Evolutionary conservation across 2,113 vertebrate genomes (phyloP).

Genomic region (Zosterops hypoxanthus): DNA sequence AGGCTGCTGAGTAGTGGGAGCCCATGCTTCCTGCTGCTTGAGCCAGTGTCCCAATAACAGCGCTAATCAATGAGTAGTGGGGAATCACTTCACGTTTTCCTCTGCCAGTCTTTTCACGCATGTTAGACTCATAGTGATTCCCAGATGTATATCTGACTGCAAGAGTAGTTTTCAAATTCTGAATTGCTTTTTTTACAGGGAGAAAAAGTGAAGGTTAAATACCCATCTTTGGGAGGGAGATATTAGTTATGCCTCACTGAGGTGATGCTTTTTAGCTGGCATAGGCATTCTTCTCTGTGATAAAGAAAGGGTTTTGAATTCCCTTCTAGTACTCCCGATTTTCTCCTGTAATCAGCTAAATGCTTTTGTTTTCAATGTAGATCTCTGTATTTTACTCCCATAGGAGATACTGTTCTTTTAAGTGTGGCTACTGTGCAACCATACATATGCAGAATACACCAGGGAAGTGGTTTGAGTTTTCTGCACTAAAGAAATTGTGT

Average conservation of each 20-base stretch:
- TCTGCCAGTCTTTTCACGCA: not conserved
- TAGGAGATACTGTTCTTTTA: not conserved
- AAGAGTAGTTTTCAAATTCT: not conserved
- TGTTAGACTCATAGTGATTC: not conserved
- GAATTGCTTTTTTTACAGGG: not conserved
- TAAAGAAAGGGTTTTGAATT: not conserved
- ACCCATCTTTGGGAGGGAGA: not conserved
- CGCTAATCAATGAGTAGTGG: not conserved
- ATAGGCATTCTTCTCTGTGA: not conserved
- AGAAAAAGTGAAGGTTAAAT: not conserved
- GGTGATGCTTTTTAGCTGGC: not conserved
- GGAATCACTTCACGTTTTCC: not conserved
- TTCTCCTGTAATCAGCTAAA: not conserved
- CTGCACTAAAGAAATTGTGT: not conserved
- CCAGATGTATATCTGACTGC: not conserved
- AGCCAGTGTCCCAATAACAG: not conserved
- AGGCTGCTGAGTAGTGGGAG: not conserved
- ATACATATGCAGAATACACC: fast-evolving
- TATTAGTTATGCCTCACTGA: not conserved
- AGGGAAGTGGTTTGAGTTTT: not conserved
- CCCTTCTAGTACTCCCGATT: not conserved
- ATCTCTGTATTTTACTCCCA: not conserved
- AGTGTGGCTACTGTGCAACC: not conserved
- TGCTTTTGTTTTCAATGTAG: not conserved
- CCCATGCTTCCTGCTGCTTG: not conserved